Evolutionary conservation across 2,113 vertebrate genomes (phyloP).

Genomic region (Malurus elegans): DNA sequence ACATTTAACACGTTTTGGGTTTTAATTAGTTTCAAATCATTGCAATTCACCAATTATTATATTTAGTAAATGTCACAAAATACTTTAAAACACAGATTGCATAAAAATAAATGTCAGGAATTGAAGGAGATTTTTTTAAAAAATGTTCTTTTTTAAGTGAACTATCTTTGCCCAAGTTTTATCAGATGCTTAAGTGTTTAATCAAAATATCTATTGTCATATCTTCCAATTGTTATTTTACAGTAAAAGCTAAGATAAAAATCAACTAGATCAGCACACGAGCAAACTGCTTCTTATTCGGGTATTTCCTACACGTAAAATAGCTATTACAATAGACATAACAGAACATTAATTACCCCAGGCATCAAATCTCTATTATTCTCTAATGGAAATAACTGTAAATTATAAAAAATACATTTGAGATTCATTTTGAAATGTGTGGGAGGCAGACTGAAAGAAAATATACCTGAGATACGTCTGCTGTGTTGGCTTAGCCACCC

Average conservation of each 20-base stretch:
- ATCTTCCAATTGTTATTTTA: slow-evolving; percentile 50
- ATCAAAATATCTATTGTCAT: slow-evolving; percentile 18
- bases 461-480: neutral
- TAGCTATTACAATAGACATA: slow-evolving; percentile 13
- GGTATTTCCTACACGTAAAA: slow-evolving; percentile 55
- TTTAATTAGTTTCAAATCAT: neutral
- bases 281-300: slow-evolving; percentile 13
- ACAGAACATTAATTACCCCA: slow-evolving; percentile 2
- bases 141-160: neutral
- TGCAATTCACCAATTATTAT: neutral
- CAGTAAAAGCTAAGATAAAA: slow-evolving; percentile 8
- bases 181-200: neutral
- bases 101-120: neutral
- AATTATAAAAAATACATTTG: slow-evolving; percentile 6
- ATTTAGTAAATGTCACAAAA: neutral
- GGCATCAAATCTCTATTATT: slow-evolving; percentile 7
- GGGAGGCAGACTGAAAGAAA: neutral
- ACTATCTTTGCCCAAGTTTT: neutral
- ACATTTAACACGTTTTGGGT: neutral
- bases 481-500: neutral
- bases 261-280: slow-evolving; percentile 18
- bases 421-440: slow-evolving; percentile 38
- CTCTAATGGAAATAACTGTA: neutral
- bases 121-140: neutral
- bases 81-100: neutral